phyloP scores from a whole-genome alignment of 2,888 invertebrate genomes.

The Cosmia pyralina region DNA sequence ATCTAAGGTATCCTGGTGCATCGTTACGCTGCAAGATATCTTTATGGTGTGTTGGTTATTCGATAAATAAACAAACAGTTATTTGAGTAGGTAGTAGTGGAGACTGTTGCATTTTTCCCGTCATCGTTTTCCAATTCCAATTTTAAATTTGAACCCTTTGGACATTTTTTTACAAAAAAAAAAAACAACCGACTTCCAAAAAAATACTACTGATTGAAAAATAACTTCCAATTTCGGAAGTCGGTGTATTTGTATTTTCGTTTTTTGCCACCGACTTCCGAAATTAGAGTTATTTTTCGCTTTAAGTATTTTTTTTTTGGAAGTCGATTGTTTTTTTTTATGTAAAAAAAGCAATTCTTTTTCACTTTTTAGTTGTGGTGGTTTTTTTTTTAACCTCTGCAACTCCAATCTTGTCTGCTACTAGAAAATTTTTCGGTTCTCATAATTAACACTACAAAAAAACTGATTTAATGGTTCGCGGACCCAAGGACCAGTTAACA shows the following conservation, averaged over 20 bases:
- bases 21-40: slow-evolving; percentile 40
- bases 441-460: background rate
- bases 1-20: slow-evolving; percentile 41
- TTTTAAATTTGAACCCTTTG: background rate
- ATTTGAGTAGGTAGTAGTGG: background rate
- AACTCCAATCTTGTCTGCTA: background rate
- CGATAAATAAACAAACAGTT: slow-evolving; percentile 49
- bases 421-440: background rate
- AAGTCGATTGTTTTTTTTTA: too few relatives aligned
- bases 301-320: too few relatives aligned
- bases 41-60: slow-evolving; percentile 35
- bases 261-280: too few relatives aligned
- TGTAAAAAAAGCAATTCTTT: too few relatives aligned
- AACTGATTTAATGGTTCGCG: background rate
- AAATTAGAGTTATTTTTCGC: too few relatives aligned
- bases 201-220: too few relatives aligned
- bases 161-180: too few relatives aligned
- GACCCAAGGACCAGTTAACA: background rate
- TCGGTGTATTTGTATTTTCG: too few relatives aligned
- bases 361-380: too few relatives aligned
- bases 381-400: background rate
- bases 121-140: background rate
- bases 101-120: too few relatives aligned
- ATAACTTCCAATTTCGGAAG: too few relatives aligned
- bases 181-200: too few relatives aligned